A percentile compares a stretch with the other conserved stretches of the same genome.
phyloP scores from a whole-genome alignment of 1,140 invertebrate species.

The Drusus annulatus region DNA sequence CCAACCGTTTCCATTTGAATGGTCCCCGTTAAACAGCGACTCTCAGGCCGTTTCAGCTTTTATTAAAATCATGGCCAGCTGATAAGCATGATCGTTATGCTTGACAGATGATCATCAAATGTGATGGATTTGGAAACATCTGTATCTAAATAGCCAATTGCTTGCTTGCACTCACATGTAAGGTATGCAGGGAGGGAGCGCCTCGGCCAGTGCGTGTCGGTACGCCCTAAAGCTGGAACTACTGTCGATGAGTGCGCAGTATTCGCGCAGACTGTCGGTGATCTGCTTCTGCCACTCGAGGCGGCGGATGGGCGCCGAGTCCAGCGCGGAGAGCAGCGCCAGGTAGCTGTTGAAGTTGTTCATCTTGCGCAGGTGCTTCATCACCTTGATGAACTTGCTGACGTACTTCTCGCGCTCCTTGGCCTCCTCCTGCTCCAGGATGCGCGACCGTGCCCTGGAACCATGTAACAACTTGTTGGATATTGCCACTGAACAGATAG shows the following conservation, averaged over 20 bases:
- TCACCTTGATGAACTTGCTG: slow-evolving; percentile 98
- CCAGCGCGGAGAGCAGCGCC: slow-evolving; percentile 94
- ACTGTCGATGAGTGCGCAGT: slow-evolving; percentile 96
- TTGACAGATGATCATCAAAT: too few relatives aligned
- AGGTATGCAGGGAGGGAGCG: slow-evolving; percentile 97
- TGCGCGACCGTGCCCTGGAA: slow-evolving; percentile 78
- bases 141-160: too few relatives aligned
- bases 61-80: too few relatives aligned
- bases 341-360: slow-evolving; percentile 99
- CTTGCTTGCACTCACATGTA: slow-evolving; percentile 87
- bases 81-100: too few relatives aligned
- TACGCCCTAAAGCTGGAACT: slow-evolving; percentile 97
- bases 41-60: too few relatives aligned
- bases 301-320: slow-evolving; percentile 94
- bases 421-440: slow-evolving; percentile 81
- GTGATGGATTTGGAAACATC: too few relatives aligned
- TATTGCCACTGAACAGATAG: too few relatives aligned
- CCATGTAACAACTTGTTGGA: slow-evolving; percentile 30
- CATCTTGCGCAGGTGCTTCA: slow-evolving; percentile 96
- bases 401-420: slow-evolving; percentile 97
- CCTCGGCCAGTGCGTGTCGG: slow-evolving; percentile 92
- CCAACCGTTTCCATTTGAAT: too few relatives aligned
- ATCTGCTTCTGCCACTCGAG: slow-evolving; percentile 96
- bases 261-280: slow-evolving; percentile 93
- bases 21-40: too few relatives aligned